Percentiles rank a stretch among this genome's conserved stretches.
phyloP scores from a whole-genome alignment of 2,797 vertebrate genomes.

The Pipistrellus nathusii region DNA sequence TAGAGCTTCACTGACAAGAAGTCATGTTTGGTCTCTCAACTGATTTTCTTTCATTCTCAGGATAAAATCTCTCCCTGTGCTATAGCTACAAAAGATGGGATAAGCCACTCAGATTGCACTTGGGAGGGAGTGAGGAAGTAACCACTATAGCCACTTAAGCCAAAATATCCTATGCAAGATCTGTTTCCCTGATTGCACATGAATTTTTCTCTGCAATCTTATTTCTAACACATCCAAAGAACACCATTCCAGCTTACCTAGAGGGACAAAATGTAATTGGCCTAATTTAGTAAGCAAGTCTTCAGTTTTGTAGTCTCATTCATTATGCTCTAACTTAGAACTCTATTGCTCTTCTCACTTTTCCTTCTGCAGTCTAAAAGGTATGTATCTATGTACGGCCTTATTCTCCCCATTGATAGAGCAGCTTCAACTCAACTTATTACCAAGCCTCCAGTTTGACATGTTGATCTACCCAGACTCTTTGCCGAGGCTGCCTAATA shows the following conservation, averaged over 20 bases:
- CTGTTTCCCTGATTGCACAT: accelerated
- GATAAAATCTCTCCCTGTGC: not conserved
- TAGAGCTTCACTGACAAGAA: not conserved
- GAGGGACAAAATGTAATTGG: not conserved
- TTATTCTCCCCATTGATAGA: not conserved
- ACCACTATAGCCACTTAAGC: accelerated
- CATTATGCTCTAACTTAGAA: not conserved
- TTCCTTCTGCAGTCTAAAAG: not conserved
- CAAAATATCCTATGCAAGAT: not conserved
- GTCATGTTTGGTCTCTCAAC: not conserved
- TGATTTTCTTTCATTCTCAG: not conserved
- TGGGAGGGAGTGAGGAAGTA: not conserved
- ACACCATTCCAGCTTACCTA: not conserved
- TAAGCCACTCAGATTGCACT: not conserved
- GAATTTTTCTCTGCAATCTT: not conserved
- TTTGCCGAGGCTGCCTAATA: conserved; percentile 38
- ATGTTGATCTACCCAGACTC: conserved; percentile 65
- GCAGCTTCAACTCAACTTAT: conserved; percentile 48
- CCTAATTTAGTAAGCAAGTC: not conserved
- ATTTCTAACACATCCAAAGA: not conserved
- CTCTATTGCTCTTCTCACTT: not conserved
- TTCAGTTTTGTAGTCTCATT: not conserved
- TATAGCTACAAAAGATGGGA: not conserved
- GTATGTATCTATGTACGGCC: not conserved
- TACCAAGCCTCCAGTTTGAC: conserved; percentile 44